Evolutionary conservation across 2,797 vertebrate species (phyloP), one percentile per base, ranked within the genome.

Genomic region (Clamator glandarius): DNA sequence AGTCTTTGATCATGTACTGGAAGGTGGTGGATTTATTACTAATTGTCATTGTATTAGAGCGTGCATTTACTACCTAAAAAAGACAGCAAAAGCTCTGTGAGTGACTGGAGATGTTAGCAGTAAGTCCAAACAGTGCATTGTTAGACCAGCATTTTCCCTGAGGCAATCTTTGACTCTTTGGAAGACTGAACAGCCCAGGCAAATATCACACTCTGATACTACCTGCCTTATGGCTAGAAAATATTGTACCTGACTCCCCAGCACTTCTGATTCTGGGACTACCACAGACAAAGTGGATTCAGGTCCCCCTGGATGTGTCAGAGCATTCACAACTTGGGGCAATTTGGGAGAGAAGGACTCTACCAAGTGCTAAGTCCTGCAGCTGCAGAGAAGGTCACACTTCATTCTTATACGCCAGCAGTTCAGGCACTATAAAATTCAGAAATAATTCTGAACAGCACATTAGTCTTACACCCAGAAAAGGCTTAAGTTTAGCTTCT

Each of bases 351-450:
- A 61, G 31, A 57, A 84, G 8, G 39, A 51, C 6, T 75, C n/a
- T 62, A 18, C 12, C 33, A 48, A 33, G 25, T 0, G 0, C 11
- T 58, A 52, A 58, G 7, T 0, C 1, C 31, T 44, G 28, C 31
- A 67, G 54, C 35, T 64, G 44, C 58, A 72, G 23, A 51, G 46
- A 50, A 64, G 29, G 7, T 51, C 55, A 14, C 15, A 31, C 11
- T 24, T 62, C 19, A 29, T n/a, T 67, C 21, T 51, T 58, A 50
- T 15, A 14, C 26, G 69, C 11, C n/a, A 42, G 26, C 66, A 55
- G 12, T 61, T 70, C 24, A 70, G 58, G 12, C 6, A 25, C 9
- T 42, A 0, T n/a, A 59, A 46, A 7, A 51, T 39, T 87, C 24
- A 76, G 48, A 89, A 89, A 68, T 61, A 0, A 5, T 26, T 87